Conservation (phyloP, 2,113 vertebrate genomes). For the Urocitellus parryii region DNA sequence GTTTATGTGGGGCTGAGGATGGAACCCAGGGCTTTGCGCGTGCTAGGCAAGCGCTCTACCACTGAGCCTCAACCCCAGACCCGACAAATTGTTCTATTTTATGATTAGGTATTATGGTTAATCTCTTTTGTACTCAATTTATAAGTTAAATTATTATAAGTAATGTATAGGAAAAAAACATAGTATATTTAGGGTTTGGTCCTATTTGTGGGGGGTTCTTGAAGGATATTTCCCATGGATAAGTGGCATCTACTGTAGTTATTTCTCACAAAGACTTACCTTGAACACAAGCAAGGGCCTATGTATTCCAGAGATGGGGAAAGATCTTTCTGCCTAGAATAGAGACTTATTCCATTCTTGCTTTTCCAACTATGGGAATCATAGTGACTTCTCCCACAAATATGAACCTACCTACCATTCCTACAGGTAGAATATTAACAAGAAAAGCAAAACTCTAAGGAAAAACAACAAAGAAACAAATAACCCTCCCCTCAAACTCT, state of each 20-base stretch:
- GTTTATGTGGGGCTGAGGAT: no score
- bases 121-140: neutral
- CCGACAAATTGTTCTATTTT: neutral
- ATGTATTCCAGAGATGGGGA: neutral
- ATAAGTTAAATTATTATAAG: neutral
- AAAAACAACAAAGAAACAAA: neutral
- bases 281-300: neutral
- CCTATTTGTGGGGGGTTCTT: neutral
- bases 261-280: conserved; percentile 15
- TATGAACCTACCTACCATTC: neutral
- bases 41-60: no score
- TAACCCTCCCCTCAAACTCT: neutral
- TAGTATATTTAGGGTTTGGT: neutral
- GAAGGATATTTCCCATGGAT: neutral
- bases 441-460: neutral
- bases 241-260: neutral
- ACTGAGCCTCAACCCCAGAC: no score
- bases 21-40: no score
- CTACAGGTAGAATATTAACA: neutral
- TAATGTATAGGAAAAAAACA: neutral
- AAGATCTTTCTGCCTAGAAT: neutral
- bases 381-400: neutral
- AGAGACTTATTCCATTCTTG: neutral
- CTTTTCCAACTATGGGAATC: neutral
- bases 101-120: neutral